These are phyloP conservation scores for Diabrotica undecimpunctata DNA, from an alignment of 1,140 invertebrate genomes.

Conservation along the genomic window DNA sequence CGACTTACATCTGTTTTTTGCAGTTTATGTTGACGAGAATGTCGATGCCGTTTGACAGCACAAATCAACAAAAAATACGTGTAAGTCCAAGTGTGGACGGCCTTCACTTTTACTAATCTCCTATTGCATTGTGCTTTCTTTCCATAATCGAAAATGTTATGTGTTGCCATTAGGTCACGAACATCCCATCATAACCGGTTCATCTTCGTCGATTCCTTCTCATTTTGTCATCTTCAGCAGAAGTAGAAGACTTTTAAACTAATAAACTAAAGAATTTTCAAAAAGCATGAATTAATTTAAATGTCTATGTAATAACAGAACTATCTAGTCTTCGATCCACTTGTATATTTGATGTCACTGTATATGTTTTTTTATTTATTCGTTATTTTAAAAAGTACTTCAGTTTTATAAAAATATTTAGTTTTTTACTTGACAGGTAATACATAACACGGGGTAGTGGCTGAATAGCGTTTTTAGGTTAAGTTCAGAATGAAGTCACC, in stretches of 20 bases:
- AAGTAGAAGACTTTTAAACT: too few species aligned
- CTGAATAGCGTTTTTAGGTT: too few species aligned
- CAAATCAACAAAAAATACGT: conserved; percentile 84
- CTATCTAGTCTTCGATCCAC: too few species aligned
- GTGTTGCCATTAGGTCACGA: not conserved
- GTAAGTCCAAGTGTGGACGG: conserved; percentile 61
- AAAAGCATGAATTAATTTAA: too few species aligned
- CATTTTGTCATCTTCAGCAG: too few species aligned
- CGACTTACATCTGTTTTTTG: conserved; percentile 53
- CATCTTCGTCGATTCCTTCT: not conserved
- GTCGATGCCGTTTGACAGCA: conserved; percentile 77
- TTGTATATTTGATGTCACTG: not conserved
- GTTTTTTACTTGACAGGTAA: too few species aligned
- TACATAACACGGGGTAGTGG: too few species aligned
- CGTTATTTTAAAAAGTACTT: too few species aligned
- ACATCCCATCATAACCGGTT: conserved; percentile 1
- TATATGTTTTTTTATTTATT: not conserved
- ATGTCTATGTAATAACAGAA: too few species aligned
- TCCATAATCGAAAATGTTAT: not conserved
- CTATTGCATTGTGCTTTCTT: not conserved
- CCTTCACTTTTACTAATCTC: conserved; percentile 18
- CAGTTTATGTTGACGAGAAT: conserved; percentile 87
- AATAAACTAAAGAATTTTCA: too few species aligned
- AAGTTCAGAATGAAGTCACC: too few species aligned
- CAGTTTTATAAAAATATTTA: too few species aligned